phyloP scores from a whole-genome alignment of 2,888 invertebrate species.

The Tinea pellionella region DNA sequence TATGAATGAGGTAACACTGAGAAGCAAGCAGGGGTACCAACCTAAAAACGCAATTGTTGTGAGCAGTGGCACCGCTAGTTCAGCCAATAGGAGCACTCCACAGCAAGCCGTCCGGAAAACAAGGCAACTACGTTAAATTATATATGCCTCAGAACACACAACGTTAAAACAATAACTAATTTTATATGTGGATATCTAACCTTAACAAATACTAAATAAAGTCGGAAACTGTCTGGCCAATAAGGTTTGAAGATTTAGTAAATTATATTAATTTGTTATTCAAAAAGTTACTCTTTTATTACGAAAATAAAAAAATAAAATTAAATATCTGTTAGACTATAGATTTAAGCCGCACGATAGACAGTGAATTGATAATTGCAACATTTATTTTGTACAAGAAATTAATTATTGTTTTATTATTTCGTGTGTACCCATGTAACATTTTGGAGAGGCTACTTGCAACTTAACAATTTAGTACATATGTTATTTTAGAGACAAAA shows the following conservation, averaged over 20 bases:
- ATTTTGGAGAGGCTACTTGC: not conserved
- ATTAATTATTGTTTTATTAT: not conserved
- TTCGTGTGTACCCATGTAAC: not conserved
- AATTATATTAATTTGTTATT: too few relatives aligned
- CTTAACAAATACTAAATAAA: too few relatives aligned
- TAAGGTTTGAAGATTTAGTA: too few relatives aligned
- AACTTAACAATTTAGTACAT: not conserved
- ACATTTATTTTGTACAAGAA: not conserved
- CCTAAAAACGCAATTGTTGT: slow-evolving; percentile 64
- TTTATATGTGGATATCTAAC: too few relatives aligned
- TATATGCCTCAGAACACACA: not conserved
- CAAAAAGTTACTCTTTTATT: too few relatives aligned
- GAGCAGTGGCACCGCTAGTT: slow-evolving; percentile 60
- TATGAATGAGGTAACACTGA: slow-evolving; percentile 7
- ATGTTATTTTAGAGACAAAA: not conserved
- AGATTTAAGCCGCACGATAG: too few relatives aligned
- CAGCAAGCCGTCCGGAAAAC: slow-evolving; percentile 53
- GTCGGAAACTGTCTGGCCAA: too few relatives aligned
- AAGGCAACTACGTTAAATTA: slow-evolving; percentile 29
- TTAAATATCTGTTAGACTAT: too few relatives aligned
- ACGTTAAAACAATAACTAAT: not conserved
- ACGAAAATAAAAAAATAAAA: too few relatives aligned
- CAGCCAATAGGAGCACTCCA: slow-evolving; percentile 41
- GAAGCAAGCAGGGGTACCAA: slow-evolving; percentile 57
- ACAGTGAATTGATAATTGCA: too few relatives aligned